Conservation (phyloP, 2,797 vertebrate genomes). For the Tachyglossus aculeatus region DNA sequence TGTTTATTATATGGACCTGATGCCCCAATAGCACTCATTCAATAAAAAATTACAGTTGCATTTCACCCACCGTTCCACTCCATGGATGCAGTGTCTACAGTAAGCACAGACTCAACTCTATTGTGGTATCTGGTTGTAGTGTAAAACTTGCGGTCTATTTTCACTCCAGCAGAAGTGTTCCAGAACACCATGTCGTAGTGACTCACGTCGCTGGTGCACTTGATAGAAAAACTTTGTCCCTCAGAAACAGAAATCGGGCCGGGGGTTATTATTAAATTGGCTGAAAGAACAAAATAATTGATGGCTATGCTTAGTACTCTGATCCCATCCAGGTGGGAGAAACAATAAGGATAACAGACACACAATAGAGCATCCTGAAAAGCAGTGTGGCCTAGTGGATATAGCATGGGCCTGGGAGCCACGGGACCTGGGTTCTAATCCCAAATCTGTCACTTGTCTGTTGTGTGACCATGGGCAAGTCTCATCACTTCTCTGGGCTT, state of each 20-base stretch:
- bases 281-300: constrained; percentile 64
- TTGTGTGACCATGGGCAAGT: too few species aligned
- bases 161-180: constrained; percentile 65
- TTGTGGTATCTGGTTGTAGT: background rate
- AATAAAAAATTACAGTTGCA: background rate
- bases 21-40: background rate
- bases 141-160: constrained; percentile 35
- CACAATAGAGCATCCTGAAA: constrained; percentile 6
- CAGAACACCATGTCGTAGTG: constrained; percentile 67
- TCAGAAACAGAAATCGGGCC: constrained; percentile 59
- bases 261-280: constrained; percentile 53
- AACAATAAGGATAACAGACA: constrained; percentile 36
- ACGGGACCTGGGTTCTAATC: too few species aligned
- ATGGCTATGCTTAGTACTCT: constrained; percentile 42
- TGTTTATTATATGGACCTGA: background rate
- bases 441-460: too few species aligned
- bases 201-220: constrained; percentile 62
- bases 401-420: too few species aligned
- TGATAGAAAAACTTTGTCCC: constrained; percentile 66
- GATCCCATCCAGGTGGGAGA: background rate
- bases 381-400: too few species aligned
- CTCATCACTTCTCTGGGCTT: too few species aligned
- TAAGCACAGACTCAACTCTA: constrained; percentile 52
- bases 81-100: constrained; percentile 41
- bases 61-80: constrained; percentile 71